A percentile compares a stretch with the other conserved stretches of the same genome.
Conservation (phyloP, 2,888 invertebrate species). For the Allacma fusca region DNA sequence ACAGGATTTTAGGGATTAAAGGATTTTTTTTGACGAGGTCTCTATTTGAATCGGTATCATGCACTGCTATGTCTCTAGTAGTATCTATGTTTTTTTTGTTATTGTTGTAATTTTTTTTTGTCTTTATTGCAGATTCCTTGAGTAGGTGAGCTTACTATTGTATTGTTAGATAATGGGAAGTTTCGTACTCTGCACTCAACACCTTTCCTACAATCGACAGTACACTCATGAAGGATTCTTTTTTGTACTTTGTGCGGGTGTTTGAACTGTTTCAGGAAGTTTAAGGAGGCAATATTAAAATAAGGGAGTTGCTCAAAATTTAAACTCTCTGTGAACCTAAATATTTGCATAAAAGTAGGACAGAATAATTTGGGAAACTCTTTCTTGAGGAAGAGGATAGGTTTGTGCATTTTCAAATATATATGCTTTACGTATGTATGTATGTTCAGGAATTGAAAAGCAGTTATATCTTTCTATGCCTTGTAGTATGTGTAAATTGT, state of each 20-base stretch:
- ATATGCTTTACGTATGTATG: too few species aligned
- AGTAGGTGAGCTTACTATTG: not conserved
- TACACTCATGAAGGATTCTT: not conserved
- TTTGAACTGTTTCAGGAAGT: conserved; percentile 21
- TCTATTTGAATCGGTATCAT: too few species aligned
- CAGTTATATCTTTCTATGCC: too few species aligned
- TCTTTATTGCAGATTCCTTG: not conserved
- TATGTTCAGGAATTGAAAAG: too few species aligned
- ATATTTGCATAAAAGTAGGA: not conserved
- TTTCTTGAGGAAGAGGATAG: not conserved
- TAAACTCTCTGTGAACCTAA: not conserved
- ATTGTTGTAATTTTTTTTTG: not conserved
- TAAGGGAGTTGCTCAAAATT: not conserved
- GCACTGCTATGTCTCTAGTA: not conserved
- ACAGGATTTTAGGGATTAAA: not conserved
- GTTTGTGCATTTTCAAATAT: not conserved
- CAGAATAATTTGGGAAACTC: not conserved
- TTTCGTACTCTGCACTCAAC: not conserved
- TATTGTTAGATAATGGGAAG: not conserved
- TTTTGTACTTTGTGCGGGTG: conserved; percentile 21
- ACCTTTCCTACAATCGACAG: not conserved
- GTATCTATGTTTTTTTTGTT: not conserved
- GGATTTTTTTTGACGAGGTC: too few species aligned
- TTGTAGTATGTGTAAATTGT: too few species aligned
- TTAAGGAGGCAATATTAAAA: not conserved